phyloP scores from a whole-genome alignment of 2,797 vertebrate species.

The Hypotaenidia okinawae region DNA sequence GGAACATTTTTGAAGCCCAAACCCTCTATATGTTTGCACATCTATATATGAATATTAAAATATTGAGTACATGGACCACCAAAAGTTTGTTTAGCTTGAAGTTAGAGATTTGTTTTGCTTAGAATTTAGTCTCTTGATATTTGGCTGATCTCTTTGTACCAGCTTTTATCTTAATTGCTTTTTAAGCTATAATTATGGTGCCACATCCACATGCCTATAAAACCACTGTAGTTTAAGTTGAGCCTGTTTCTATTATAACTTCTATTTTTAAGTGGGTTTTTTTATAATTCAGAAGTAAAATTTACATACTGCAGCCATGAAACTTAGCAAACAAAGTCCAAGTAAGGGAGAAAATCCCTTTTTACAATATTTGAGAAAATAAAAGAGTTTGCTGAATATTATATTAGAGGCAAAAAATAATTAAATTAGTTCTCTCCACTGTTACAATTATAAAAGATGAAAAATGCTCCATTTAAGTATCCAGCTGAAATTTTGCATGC shows the following conservation, averaged over 20 bases:
- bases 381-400: background rate
- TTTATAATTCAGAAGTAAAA: background rate
- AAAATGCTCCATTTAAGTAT: background rate
- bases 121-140: slow-evolving; percentile 66
- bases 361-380: slow-evolving; percentile 4
- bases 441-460: background rate
- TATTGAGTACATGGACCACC: slow-evolving; percentile 19
- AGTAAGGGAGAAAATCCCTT: slow-evolving; percentile 12
- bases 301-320: slow-evolving; percentile 1
- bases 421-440: background rate
- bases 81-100: slow-evolving; percentile 67
- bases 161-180: slow-evolving; percentile 64
- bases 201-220: slow-evolving; percentile 23
- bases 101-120: slow-evolving; percentile 61
- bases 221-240: slow-evolving; percentile 11
- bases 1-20: background rate
- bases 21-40: background rate
- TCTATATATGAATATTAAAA: slow-evolving; percentile 39
- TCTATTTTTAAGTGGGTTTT: slow-evolving; percentile 8
- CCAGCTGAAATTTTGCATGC: slow-evolving; percentile 16
- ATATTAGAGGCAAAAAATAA: background rate
- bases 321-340: slow-evolving; percentile 28
- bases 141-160: slow-evolving; percentile 62
- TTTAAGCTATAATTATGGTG: slow-evolving; percentile 58
- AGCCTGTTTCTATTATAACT: background rate